phyloP scores from a whole-genome alignment of 1,140 invertebrate species.

The Samia ricini region DNA sequence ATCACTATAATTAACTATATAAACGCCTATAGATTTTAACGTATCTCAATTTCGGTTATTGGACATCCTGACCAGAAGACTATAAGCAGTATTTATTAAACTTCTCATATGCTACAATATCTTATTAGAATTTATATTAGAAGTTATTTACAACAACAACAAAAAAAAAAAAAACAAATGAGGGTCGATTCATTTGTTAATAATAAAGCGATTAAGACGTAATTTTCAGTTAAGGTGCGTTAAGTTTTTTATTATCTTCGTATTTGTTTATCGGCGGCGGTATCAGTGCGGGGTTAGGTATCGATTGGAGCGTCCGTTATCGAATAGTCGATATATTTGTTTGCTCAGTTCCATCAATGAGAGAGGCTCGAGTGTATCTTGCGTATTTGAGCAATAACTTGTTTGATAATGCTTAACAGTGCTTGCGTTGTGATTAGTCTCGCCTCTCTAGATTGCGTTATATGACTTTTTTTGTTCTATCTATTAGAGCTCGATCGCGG shows the following conservation, averaged over 20 bases:
- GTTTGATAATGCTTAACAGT: conserved; percentile 64
- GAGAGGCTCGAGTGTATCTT: conserved; percentile 60
- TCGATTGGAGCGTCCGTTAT: conserved; percentile 64
- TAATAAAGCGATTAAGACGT: background rate
- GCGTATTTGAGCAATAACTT: conserved; percentile 73
- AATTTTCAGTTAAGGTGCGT: conserved; percentile 32
- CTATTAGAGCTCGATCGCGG: conserved; percentile 47
- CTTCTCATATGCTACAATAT: no score
- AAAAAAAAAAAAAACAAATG: no score
- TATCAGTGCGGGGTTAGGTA: conserved; percentile 59
- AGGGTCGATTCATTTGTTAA: no score
- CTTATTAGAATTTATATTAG: no score
- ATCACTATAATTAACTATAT: no score
- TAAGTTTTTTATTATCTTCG: conserved; percentile 54
- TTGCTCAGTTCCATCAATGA: conserved; percentile 66
- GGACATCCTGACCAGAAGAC: no score
- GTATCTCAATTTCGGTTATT: no score
- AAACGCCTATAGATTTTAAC: no score
- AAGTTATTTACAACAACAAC: no score
- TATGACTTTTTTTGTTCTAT: conserved; percentile 63
- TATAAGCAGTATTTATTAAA: no score
- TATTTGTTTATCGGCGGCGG: conserved; percentile 58
- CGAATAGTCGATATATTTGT: conserved; percentile 73
- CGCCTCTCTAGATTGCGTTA: conserved; percentile 48
- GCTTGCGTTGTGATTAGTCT: conserved; percentile 60